A percentile compares a stretch with the other conserved stretches of the same genome.
These are phyloP conservation scores for Clytia hemisphaerica DNA, from an alignment of 30 jellyfish, hydroid and myxozoan species.

Conservation along the genomic window DNA sequence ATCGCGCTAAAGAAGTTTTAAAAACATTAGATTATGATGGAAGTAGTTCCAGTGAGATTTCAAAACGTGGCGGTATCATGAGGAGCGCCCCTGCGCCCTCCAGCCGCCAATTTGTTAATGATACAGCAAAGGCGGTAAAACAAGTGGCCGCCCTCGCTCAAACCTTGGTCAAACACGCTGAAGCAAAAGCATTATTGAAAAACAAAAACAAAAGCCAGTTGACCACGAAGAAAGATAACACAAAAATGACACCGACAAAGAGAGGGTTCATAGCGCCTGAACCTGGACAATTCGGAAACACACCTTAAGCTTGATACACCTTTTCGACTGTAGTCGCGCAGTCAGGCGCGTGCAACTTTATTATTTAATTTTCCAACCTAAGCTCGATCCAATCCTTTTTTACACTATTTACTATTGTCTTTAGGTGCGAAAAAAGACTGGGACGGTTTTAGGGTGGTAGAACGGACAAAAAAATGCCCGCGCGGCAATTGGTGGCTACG, in stretches of 20 bases:
- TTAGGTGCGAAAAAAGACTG: too few species aligned
- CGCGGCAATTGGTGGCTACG: too few species aligned
- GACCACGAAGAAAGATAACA: background rate
- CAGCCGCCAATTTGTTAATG: slow-evolving; percentile 14
- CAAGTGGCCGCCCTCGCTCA: slow-evolving; percentile 90
- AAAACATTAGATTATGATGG: slow-evolving; percentile 83
- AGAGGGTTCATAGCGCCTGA: background rate
- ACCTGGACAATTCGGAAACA: background rate
- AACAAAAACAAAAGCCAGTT: slow-evolving; percentile 14
- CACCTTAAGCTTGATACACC: too few species aligned
- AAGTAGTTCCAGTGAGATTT: slow-evolving; percentile 31
- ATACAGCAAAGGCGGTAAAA: slow-evolving; percentile 57
- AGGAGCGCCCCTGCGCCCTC: slow-evolving; percentile 15
- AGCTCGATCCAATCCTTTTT: too few species aligned
- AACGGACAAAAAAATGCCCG: too few species aligned
- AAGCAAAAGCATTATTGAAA: background rate
- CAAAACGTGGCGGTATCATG: slow-evolving; percentile 71
- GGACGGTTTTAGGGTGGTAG: too few species aligned
- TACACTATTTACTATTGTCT: too few species aligned
- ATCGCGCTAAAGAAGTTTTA: slow-evolving; percentile 92
- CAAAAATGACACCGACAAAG: background rate
- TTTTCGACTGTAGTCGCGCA: too few species aligned
- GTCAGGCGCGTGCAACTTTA: too few species aligned
- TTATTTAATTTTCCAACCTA: too few species aligned
- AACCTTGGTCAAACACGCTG: slow-evolving; percentile 61